Evolutionary conservation across 2,797 vertebrate genomes (phyloP).

Genomic region (Cacajao melanocephalus): DNA sequence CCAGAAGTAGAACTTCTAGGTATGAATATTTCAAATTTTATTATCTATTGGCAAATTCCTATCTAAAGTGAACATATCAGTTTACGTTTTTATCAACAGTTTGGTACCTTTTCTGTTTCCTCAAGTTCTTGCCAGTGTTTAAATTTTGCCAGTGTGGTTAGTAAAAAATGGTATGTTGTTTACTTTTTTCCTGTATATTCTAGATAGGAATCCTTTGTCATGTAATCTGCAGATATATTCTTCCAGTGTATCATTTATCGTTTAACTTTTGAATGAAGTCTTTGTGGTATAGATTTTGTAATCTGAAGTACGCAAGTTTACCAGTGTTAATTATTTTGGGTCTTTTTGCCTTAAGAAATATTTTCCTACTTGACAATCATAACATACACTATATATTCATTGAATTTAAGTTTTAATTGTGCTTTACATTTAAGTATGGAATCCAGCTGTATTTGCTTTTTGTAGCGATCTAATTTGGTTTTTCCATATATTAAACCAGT

Average conservation of each 20-base stretch:
- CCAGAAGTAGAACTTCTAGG: background rate
- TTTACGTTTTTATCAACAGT: background rate
- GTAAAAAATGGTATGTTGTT: background rate
- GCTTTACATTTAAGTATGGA: background rate
- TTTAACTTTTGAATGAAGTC: background rate
- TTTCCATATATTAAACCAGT: background rate
- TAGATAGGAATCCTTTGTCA: background rate
- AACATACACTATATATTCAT: background rate
- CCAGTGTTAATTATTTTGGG: background rate
- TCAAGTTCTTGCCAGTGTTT: background rate
- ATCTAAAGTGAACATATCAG: background rate
- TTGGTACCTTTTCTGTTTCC: background rate
- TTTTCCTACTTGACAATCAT: background rate
- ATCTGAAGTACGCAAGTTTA: background rate
- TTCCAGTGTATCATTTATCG: background rate
- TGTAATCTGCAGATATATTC: background rate
- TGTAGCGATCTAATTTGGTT: background rate
- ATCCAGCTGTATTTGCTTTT: background rate
- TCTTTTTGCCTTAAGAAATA: background rate
- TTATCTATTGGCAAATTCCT: background rate
- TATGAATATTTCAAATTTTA: constrained; percentile 14
- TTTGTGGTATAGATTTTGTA: background rate
- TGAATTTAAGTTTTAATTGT: background rate
- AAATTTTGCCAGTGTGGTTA: background rate
- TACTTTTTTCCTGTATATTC: background rate